A percentile compares a stretch with the other conserved stretches of the same genome.
phyloP scores from a whole-genome alignment of 2,797 vertebrate species.

The Crypturellus tataupa region DNA sequence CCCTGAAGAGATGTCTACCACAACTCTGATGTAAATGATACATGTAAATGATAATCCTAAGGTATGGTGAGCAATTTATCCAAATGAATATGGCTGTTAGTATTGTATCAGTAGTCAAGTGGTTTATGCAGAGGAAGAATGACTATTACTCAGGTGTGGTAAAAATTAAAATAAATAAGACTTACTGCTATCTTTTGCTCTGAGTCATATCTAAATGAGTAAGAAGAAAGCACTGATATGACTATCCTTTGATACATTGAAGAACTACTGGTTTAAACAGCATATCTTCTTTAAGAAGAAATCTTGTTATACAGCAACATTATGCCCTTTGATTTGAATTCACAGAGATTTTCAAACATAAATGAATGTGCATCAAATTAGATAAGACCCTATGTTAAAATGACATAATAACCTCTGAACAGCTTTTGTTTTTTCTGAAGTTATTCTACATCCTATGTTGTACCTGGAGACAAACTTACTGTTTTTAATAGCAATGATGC shows the following conservation, averaged over 20 bases:
- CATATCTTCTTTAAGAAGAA: not conserved
- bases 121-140: not conserved
- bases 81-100: not conserved
- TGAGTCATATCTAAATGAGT: not conserved
- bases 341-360: not conserved
- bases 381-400: not conserved
- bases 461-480: not conserved
- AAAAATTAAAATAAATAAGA: conserved; percentile 35
- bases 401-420: not conserved
- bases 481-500: not conserved
- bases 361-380: not conserved
- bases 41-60: not conserved
- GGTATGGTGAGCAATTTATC: not conserved
- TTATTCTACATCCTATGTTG: not conserved
- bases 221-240: not conserved
- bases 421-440: not conserved
- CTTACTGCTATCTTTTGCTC: not conserved
- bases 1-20: not conserved
- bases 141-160: not conserved
- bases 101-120: not conserved
- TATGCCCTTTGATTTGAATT: conserved; percentile 11
- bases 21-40: not conserved
- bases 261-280: conserved; percentile 8
- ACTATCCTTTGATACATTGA: not conserved
- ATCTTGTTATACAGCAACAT: not conserved